Conservation (phyloP, 2,797 vertebrate genomes). For the Scolopax bukidnonensis region DNA sequence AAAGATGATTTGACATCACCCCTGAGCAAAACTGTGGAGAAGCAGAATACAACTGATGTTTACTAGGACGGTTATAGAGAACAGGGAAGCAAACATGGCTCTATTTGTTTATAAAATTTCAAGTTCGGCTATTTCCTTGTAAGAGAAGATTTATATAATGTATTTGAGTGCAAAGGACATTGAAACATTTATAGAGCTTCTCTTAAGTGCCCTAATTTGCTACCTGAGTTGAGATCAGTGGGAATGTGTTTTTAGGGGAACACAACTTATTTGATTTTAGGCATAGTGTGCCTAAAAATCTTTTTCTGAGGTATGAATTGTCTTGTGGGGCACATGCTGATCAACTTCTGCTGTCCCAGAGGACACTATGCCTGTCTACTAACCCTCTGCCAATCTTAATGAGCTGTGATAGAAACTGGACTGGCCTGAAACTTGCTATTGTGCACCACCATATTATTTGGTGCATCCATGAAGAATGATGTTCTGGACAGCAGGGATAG, state of each 20-base stretch:
- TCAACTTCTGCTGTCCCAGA: background rate
- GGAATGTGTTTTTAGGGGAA: background rate
- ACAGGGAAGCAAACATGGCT: background rate
- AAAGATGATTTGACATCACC: background rate
- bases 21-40: background rate
- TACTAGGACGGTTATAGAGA: background rate
- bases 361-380: background rate
- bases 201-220: background rate
- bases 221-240: background rate
- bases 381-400: background rate
- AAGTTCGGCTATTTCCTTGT: background rate
- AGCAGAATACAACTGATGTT: background rate
- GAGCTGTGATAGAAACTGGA: background rate
- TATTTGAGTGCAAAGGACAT: background rate
- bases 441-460: background rate
- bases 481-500: background rate
- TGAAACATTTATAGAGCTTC: background rate
- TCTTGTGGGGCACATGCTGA: background rate
- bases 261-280: background rate
- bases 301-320: background rate
- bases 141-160: background rate
- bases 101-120: background rate
- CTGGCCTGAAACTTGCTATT: background rate
- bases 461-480: fast-evolving
- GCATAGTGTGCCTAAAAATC: background rate